A percentile compares a stretch with the other conserved stretches of the same genome.
Conservation (phyloP, 2,797 vertebrate genomes). For the Pelochelys cantorii region DNA sequence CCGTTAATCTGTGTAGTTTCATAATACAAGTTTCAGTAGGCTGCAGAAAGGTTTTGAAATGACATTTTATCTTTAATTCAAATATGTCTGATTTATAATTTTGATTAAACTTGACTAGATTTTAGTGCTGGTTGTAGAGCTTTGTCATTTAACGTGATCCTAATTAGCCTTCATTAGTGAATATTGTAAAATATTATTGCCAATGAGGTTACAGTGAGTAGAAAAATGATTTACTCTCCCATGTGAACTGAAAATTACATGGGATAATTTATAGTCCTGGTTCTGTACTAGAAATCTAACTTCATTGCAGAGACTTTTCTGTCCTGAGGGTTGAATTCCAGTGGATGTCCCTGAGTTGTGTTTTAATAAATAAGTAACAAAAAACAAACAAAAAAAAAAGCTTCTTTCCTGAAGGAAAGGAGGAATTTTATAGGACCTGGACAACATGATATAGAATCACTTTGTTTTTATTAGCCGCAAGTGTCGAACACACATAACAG, state of each 20-base stretch:
- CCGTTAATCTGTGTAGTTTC: background rate
- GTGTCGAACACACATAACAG: slow-evolving; percentile 91
- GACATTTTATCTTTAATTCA: background rate
- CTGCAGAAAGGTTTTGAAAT: background rate
- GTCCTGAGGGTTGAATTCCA: background rate
- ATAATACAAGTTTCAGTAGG: background rate
- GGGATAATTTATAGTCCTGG: background rate
- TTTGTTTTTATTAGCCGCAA: slow-evolving; percentile 85
- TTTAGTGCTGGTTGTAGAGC: background rate
- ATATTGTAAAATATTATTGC: background rate
- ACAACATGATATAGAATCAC: background rate
- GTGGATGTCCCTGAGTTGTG: background rate
- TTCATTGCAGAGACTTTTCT: background rate
- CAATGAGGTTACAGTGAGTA: background rate
- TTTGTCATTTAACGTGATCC: background rate
- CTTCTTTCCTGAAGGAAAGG: background rate
- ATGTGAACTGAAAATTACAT: background rate
- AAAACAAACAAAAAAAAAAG: background rate
- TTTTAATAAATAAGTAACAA: background rate
- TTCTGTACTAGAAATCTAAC: background rate
- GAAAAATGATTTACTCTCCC: background rate
- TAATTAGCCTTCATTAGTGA: background rate
- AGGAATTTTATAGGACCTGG: background rate
- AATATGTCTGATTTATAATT: background rate
- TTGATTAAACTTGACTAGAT: background rate